Evolutionary conservation across 2,888 invertebrate species (phyloP).

Genomic region (Eupithecia centaureata): DNA sequence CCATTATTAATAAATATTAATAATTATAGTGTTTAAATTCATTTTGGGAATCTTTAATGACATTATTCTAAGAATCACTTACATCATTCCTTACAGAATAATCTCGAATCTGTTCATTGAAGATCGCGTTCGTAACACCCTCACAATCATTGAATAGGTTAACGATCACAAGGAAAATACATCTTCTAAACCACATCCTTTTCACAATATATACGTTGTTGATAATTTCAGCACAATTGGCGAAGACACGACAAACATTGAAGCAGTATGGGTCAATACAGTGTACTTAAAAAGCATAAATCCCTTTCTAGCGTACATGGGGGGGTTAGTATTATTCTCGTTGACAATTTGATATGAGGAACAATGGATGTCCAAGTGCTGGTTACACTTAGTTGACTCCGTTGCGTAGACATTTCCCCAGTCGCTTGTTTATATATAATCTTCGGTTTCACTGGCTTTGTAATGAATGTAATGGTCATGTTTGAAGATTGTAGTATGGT

Average conservation of each 20-base stretch:
- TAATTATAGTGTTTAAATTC: too few species aligned
- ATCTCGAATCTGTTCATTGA: constrained; percentile 67
- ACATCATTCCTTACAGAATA: constrained; percentile 62
- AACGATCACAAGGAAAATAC: constrained; percentile 36
- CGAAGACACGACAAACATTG: constrained; percentile 34
- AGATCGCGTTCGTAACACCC: constrained; percentile 57
- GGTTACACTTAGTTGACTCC: constrained; percentile 73
- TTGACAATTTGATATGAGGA: constrained; percentile 75
- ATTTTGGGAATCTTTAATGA: not conserved
- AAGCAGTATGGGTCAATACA: constrained; percentile 44
- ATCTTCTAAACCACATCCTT: constrained; percentile 46
- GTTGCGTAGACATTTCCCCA: constrained; percentile 76
- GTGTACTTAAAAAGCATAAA: constrained; percentile 63
- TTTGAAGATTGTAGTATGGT: constrained; percentile 69
- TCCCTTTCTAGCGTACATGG: constrained; percentile 44
- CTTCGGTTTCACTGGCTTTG: constrained; percentile 71
- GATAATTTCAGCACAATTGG: constrained; percentile 22
- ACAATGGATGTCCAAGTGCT: constrained; percentile 75
- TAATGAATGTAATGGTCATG: constrained; percentile 70
- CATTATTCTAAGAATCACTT: constrained; percentile 46
- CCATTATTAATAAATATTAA: too few species aligned
- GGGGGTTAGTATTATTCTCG: constrained; percentile 53
- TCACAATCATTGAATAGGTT: constrained; percentile 43
- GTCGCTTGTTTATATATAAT: constrained; percentile 9
- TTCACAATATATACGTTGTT: constrained; percentile 16